Evolutionary conservation across 2,113 vertebrate genomes (phyloP), one percentile per base, ranked within the genome.

Genomic region (Ahaetulla prasina): DNA sequence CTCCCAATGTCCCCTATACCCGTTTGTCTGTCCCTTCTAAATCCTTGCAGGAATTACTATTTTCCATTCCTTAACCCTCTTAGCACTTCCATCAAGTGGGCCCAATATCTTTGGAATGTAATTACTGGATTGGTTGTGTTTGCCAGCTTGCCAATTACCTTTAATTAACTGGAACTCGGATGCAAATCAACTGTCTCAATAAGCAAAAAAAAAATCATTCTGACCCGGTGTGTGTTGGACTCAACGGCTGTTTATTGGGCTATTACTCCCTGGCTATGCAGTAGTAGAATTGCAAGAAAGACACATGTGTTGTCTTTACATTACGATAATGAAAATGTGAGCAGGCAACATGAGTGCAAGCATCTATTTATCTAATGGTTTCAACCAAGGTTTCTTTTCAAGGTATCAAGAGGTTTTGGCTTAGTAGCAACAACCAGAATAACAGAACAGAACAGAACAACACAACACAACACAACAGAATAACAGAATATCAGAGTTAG

Each of bases 81-180:
- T 92, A 94, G 93, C 43, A 93, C 55, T 94, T 92, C 55, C 85
- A 90, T 89, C 60, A 94, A 92, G 57, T 74, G 91, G 91, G 87
- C 53, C 86, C 87, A 92, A 50, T 92, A 92, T 90, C 43, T 92
- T 95, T 90, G 95, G 92, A 8, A 74, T 87, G 86, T 96, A 96
- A 96, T 92, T 89, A 91, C 43, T 27, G 89, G 84, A 85, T 90
- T 94, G 88, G 57, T 94, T 92, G 89, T 49, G 92, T 43, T 88
- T 95, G 93, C 86, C 68, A 93, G 68, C 93, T 95, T 23, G 20
- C 92, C 45, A 95, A 93, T 88, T 95, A 94, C 91, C 63, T 55
- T 94, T 93, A 94, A 94, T 95, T 94, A 93, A 92, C 91, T 94
- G 92, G 54, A 95, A 94, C 86, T 63, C 85, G 92, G 89, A 91